A percentile compares a stretch with the other conserved stretches of the same genome.
Evolutionary conservation across 2,888 invertebrate genomes (phyloP).

Genomic region (Zonitis immaculata): DNA sequence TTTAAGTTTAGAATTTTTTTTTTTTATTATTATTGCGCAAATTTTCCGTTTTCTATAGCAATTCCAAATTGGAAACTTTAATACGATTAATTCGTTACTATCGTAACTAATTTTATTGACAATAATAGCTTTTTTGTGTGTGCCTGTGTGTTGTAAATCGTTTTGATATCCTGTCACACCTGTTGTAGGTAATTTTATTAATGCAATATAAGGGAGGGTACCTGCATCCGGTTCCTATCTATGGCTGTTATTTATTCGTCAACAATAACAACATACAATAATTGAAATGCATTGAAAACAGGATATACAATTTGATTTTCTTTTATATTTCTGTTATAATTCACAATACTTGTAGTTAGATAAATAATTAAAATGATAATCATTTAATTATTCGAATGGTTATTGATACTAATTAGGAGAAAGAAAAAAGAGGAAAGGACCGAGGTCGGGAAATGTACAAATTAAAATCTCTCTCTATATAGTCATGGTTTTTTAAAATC

Average conservation of each 20-base stretch:
- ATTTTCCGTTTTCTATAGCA: no score
- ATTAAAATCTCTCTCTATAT: background rate
- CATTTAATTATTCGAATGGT: no score
- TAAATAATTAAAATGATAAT: no score
- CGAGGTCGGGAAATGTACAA: background rate
- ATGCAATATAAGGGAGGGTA: conserved; percentile 23
- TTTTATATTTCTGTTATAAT: conserved; percentile 11
- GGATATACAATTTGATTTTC: conserved; percentile 17
- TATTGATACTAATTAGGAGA: background rate
- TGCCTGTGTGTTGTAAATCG: conserved; percentile 11
- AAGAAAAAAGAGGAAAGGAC: background rate
- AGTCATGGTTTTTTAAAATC: conserved; percentile 1
- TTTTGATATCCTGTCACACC: conserved; percentile 22
- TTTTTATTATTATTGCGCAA: no score
- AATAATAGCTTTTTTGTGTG: conserved; percentile 5
- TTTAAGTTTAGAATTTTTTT: no score
- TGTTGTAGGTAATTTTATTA: conserved; percentile 21
- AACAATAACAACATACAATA: background rate
- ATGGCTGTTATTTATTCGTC: conserved; percentile 5
- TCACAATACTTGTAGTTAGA: background rate
- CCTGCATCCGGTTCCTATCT: conserved; percentile 24
- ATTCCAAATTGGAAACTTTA: background rate
- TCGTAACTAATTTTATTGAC: background rate
- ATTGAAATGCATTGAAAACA: background rate
- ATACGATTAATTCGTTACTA: background rate